Conservation (phyloP, 2,888 invertebrate species). For the Latrodectus elegans region DNA sequence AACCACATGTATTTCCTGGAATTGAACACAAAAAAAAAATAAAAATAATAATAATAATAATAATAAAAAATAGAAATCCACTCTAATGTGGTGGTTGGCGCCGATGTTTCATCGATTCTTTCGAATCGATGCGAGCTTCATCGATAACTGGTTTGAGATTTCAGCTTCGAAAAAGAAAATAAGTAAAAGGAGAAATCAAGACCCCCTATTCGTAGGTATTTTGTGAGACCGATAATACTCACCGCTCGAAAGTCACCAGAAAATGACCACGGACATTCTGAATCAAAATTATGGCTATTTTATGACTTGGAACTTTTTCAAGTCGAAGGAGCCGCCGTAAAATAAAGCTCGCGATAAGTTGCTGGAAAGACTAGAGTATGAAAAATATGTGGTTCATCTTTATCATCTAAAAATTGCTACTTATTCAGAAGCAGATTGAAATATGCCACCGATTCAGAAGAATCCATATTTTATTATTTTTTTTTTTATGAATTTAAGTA, state of each 20-base stretch:
- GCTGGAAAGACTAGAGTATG: background rate
- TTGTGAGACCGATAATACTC: constrained; percentile 10
- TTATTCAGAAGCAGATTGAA: too few relatives aligned
- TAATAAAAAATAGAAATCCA: background rate
- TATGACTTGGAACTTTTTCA: constrained; percentile 17
- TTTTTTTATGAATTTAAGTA: too few relatives aligned
- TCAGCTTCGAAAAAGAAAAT: background rate
- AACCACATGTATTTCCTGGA: constrained; percentile 1
- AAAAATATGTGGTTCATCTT: background rate
- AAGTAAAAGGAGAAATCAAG: background rate
- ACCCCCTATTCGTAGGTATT: constrained; percentile 19
- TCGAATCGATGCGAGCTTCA: constrained; percentile 23
- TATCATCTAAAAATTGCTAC: background rate
- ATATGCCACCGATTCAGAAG: too few relatives aligned
- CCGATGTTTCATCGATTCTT: constrained; percentile 18
- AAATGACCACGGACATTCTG: background rate
- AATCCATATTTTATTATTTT: too few relatives aligned
- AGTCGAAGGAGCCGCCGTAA: background rate
- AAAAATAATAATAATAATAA: too few relatives aligned
- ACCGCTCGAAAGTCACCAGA: background rate
- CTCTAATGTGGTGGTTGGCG: background rate
- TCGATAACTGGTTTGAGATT: constrained; percentile 28
- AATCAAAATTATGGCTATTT: constrained; percentile 27
- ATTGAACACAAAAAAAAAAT: too few relatives aligned
- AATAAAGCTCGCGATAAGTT: constrained; percentile 1